phyloP scores from a whole-genome alignment of 2,888 invertebrate genomes.

The Ligdia adustata region DNA sequence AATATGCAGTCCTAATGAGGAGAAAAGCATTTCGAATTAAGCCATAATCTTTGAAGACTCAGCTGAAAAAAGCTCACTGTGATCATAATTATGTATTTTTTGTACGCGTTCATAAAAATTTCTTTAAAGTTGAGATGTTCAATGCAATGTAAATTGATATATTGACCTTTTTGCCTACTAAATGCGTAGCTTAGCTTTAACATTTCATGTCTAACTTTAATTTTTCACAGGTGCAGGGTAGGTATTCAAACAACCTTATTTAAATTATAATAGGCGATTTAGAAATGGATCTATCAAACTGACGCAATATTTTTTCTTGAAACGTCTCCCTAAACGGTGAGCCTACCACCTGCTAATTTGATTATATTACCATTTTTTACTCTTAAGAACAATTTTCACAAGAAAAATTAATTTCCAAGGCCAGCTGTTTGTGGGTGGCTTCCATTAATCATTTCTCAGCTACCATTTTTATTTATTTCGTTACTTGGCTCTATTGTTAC shows the following conservation, averaged over 20 bases:
- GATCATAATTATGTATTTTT: too few relatives aligned
- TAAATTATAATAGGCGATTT: background rate
- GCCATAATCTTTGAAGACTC: too few relatives aligned
- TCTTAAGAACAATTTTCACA: constrained; percentile 26
- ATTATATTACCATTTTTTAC: constrained; percentile 25
- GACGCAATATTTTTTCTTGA: constrained; percentile 1
- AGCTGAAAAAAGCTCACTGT: too few relatives aligned
- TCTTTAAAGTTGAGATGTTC: too few relatives aligned
- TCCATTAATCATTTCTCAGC: constrained; percentile 33
- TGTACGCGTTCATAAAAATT: too few relatives aligned
- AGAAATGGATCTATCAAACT: constrained; percentile 1
- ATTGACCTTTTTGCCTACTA: too few relatives aligned
- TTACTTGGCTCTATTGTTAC: constrained; percentile 23
- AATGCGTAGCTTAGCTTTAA: too few relatives aligned
- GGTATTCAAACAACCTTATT: background rate
- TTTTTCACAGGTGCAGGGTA: too few relatives aligned
- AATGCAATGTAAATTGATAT: too few relatives aligned
- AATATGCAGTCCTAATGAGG: constrained; percentile 83
- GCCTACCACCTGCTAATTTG: constrained; percentile 20
- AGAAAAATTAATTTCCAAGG: constrained; percentile 30
- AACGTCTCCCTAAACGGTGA: constrained; percentile 4
- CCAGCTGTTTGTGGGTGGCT: constrained; percentile 27
- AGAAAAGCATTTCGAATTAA: background rate
- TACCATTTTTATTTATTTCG: constrained; percentile 26
- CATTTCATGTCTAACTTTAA: too few relatives aligned